Evolutionary conservation across 2,888 invertebrate genomes (phyloP).

Genomic region (Platycheirus rosarum): DNA sequence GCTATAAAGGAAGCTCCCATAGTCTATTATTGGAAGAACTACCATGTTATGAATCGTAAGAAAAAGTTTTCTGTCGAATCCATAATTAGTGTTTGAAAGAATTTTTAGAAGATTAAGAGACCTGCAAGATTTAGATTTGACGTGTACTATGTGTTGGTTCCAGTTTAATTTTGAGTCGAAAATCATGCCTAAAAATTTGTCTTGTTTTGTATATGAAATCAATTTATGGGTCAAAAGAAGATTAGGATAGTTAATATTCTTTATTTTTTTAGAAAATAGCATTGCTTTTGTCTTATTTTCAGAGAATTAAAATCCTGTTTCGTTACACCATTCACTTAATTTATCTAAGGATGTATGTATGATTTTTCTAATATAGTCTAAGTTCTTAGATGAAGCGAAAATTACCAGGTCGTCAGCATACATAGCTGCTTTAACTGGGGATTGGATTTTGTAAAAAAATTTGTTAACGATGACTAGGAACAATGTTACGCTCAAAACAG

Average conservation of each 20-base stretch:
- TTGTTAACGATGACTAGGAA: neutral
- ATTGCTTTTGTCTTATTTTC: constrained; percentile 6
- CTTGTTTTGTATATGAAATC: neutral
- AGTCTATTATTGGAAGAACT: constrained; percentile 5
- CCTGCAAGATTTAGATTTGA: neutral
- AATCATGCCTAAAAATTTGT: neutral
- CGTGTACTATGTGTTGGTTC: neutral
- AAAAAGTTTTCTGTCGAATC: neutral
- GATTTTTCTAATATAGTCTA: neutral
- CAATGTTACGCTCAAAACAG: neutral
- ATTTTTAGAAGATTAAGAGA: neutral
- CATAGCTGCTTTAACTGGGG: neutral
- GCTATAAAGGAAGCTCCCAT: constrained; percentile 12
- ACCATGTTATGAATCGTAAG: constrained; percentile 16
- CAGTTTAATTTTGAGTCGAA: neutral
- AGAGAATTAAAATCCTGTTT: constrained; percentile 2
- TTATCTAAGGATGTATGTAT: neutral
- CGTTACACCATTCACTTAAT: neutral
- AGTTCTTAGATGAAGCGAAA: constrained; percentile 5
- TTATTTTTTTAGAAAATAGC: constrained; percentile 2
- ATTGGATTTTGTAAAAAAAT: neutral
- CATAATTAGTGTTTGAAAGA: no score
- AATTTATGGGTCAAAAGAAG: neutral
- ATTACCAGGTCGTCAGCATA: constrained; percentile 1
- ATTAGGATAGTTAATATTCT: constrained; percentile 1